Evolutionary conservation across 2,888 invertebrate genomes (phyloP).

Genomic region (Heliothis peltigera): DNA sequence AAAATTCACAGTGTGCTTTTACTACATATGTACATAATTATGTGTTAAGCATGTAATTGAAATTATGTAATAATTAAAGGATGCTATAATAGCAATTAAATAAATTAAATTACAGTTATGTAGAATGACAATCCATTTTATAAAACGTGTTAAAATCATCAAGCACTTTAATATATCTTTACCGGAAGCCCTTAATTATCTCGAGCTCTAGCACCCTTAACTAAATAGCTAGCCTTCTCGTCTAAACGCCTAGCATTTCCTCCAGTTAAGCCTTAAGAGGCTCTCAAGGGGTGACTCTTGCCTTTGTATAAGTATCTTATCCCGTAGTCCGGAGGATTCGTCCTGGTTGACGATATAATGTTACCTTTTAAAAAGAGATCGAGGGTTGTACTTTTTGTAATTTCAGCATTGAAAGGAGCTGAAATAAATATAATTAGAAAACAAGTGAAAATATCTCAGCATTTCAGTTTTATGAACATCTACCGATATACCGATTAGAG

Average conservation of each 20-base stretch:
- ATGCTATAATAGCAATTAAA: no score
- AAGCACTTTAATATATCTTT: not conserved
- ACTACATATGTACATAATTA: no score
- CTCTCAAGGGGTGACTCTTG: slow-evolving; percentile 33
- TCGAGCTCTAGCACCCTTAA: slow-evolving; percentile 16
- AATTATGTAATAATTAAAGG: no score
- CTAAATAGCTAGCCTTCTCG: slow-evolving; percentile 24
- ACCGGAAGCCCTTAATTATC: slow-evolving; percentile 2
- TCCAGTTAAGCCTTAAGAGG: slow-evolving; percentile 40
- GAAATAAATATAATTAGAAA: no score
- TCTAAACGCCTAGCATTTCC: not conserved
- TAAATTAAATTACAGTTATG: no score
- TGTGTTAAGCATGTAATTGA: no score
- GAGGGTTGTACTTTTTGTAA: slow-evolving; percentile 3
- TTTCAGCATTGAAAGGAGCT: not conserved
- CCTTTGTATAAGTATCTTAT: slow-evolving; percentile 50
- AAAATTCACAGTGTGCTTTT: no score
- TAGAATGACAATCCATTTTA: not conserved
- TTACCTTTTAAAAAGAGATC: slow-evolving; percentile 14
- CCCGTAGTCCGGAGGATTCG: slow-evolving; percentile 17
- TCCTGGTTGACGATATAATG: slow-evolving; percentile 39
- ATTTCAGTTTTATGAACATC: no score
- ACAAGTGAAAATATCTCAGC: no score
- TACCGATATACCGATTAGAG: no score
- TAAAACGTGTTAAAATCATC: not conserved